Conservation (phyloP, 2,888 invertebrate species). For the Leptinotarsa tumamoca region DNA sequence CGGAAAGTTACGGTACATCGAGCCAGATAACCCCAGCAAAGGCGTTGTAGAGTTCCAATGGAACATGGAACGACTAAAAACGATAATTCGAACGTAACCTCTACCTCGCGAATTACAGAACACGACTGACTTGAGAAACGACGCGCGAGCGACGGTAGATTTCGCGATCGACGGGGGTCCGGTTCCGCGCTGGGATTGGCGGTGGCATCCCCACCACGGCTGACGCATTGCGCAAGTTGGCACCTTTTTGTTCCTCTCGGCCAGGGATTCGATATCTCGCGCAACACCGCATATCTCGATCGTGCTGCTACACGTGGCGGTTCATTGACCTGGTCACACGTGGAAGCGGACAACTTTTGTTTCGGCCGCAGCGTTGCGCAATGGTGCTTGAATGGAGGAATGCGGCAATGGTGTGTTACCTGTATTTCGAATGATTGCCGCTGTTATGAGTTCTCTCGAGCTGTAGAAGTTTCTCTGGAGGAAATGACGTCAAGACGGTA, state of each 20-base stretch:
- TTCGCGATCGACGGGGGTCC: slow-evolving; percentile 42
- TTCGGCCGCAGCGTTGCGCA: slow-evolving; percentile 56
- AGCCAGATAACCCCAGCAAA: too few relatives aligned
- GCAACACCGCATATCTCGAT: slow-evolving; percentile 48
- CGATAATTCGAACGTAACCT: slow-evolving; percentile 32
- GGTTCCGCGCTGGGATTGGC: slow-evolving; percentile 53
- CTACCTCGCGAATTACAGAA: slow-evolving; percentile 62
- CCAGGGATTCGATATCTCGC: slow-evolving; percentile 19
- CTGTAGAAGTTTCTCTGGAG: background rate
- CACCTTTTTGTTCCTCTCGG: slow-evolving; percentile 47
- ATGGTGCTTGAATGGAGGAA: slow-evolving; percentile 50
- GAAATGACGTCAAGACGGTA: slow-evolving; percentile 2
- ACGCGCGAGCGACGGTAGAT: slow-evolving; percentile 51
- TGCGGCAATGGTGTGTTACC: slow-evolving; percentile 44
- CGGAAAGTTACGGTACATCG: background rate
- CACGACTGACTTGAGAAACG: slow-evolving; percentile 64
- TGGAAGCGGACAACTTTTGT: slow-evolving; percentile 57
- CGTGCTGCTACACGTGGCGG: slow-evolving; percentile 59
- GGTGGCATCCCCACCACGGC: slow-evolving; percentile 49
- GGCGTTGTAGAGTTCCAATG: too few relatives aligned
- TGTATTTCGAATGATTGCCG: slow-evolving; percentile 23
- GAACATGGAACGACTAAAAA: too few relatives aligned
- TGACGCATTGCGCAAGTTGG: slow-evolving; percentile 60
- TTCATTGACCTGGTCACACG: slow-evolving; percentile 58
- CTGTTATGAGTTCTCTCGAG: background rate